Percentiles rank a stretch among this genome's conserved stretches.
phyloP scores from a whole-genome alignment of 1,140 invertebrate species.

The Wiebesia pumilae region DNA sequence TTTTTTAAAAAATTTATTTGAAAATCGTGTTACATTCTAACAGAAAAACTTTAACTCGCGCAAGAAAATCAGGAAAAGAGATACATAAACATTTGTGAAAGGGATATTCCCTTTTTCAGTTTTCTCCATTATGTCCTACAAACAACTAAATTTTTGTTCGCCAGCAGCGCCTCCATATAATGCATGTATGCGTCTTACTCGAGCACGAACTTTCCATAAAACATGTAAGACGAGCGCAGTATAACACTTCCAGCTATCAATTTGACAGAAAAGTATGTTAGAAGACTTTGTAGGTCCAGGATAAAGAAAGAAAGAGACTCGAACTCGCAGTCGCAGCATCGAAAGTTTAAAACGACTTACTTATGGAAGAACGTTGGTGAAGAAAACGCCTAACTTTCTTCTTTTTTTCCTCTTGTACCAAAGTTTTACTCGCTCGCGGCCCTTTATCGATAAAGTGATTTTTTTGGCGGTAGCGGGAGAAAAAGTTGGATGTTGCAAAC shows the following conservation, averaged over 20 bases:
- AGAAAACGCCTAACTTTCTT: conserved; percentile 10
- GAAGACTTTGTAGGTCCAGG: background rate
- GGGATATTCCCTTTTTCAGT: background rate
- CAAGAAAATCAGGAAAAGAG: background rate
- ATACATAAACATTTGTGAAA: background rate
- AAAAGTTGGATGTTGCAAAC: background rate
- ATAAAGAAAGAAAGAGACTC: background rate
- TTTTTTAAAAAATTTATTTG: background rate
- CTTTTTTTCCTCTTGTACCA: background rate
- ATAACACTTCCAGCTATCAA: conserved; percentile 26
- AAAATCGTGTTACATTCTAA: background rate
- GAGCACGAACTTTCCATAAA: conserved; percentile 43
- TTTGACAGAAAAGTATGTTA: conserved; percentile 34
- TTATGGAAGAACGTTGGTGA: conserved; percentile 33
- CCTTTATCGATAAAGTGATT: conserved; percentile 53
- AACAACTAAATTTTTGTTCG: conserved; percentile 44
- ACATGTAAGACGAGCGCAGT: background rate
- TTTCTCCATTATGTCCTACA: background rate
- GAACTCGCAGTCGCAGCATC: background rate
- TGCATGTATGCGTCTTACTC: conserved; percentile 34
- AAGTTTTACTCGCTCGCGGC: conserved; percentile 1
- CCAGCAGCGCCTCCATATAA: conserved; percentile 13
- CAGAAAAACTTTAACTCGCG: conserved; percentile 6
- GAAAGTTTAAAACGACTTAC: conserved; percentile 54
- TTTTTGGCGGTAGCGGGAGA: background rate